Evolutionary conservation across 2,113 vertebrate genomes (phyloP), one percentile per base, ranked within the genome.

Genomic region (Mastomys coucha): DNA sequence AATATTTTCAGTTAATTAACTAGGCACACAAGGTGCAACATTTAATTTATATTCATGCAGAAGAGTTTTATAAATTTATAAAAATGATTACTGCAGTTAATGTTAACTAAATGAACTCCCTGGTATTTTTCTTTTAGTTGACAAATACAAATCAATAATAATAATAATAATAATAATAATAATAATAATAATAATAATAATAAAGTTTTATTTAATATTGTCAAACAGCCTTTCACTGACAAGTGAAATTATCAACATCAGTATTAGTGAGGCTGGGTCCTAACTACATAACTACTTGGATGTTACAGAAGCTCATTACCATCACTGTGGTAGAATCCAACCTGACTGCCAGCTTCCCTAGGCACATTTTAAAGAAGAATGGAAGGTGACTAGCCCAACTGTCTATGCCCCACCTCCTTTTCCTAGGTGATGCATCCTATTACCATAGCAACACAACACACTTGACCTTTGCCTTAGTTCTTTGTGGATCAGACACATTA

Each of bases 101-200:
- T 82, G 84, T 75, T 85, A 86, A 77, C 19, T 58, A 63, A 96
- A 42, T 58, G 70, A 96, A 49, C 3, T 94, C 1, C 0, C 5
- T 69, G 70, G 14, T 12, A 70, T 2, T 33, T 91, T 86, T 85
- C 17, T 81, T 73, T 7, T 88, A 81, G 80, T 93, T 93, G 14
- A 45, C 31, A 84, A 92, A 88, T 31, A 96, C 1, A 78, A 95
- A 91, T 85, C 88, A 96, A 88, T 53, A 80, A 42, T 72, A 78
- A 94, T 77, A 73, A 78, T 58, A 86, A 93, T n/a, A 8, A 36
- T 45, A 5, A 45, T 45, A 5, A 45, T 45, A 45, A 45, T 45
- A 45, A 45, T 45, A 45, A 45, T 45, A 45, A 45, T 45, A 45
- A 45, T 45, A 45, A 45, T 45, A 45, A 45, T 58, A 89, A 93